Conservation (phyloP, 2,113 vertebrate species). For the Chloroceryle aenea region DNA sequence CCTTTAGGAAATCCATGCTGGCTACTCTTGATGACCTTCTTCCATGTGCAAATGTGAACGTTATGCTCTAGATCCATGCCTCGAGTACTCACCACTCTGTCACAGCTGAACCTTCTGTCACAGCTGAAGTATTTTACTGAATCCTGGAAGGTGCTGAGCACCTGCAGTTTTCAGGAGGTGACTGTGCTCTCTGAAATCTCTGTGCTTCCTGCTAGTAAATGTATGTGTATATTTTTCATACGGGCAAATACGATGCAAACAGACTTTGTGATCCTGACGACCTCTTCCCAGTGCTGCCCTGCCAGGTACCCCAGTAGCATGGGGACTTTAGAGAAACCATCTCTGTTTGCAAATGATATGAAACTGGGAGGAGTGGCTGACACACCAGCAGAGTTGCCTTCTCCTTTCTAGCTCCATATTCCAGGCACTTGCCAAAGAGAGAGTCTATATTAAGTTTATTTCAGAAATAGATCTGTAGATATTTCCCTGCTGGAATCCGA, state of each 20-base stretch:
- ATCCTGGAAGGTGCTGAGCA: not conserved
- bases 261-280: not conserved
- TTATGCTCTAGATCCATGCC: not conserved
- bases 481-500: not conserved
- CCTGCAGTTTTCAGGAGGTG: not conserved
- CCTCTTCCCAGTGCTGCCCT: fast-evolving
- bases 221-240: not conserved
- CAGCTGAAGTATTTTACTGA: not conserved
- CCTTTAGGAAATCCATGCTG: too few relatives aligned
- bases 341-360: not conserved
- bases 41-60: not conserved
- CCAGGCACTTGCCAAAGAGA: not conserved
- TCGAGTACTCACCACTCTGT: slow-evolving; percentile 27
- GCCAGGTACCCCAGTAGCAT: fast-evolving
- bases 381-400: not conserved
- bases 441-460: not conserved
- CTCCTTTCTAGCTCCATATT: not conserved
- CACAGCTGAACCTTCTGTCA: not conserved
- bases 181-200: not conserved
- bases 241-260: not conserved
- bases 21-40: too few relatives aligned
- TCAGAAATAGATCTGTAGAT: not conserved
- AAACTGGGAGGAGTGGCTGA: too few relatives aligned
- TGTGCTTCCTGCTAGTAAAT: not conserved
- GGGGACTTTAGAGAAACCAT: not conserved